Base-by-base conservation (phyloP, 2,113 vertebrate species). In the Meleagris gallopavo region DNA sequence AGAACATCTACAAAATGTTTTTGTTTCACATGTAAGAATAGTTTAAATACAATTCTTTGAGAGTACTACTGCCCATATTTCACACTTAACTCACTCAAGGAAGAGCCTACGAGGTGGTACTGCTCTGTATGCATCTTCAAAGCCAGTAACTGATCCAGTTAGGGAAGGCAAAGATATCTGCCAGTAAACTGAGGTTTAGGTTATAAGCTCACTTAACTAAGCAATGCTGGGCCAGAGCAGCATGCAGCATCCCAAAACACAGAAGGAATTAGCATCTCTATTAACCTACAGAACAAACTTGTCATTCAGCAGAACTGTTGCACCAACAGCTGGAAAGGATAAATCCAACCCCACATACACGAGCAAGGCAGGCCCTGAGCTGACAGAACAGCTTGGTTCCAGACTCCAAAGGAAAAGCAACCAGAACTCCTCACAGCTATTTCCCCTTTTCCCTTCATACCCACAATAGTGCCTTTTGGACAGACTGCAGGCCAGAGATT, bases 301-400 rank as follows among this genome's bases (percentile, higher is more conserved):
- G 1, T 34, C n/a, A 19, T 46, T 43, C 7, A 40, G 48, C 70
- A 66, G 69, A 70, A 70, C 64, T 34, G 21, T 41, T 48, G 13
- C 24, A 27, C 6, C 50, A 38, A 6, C 0, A 9, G 67, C 60
- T 74, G 4, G 34, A 25, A 36, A 57, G 13, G 12, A 32, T 9
- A 36, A 4, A 12, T 1, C 0, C 10, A 16, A 36, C 21, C 41
- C 57, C 13, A 58, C 11, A 5, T 1, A 5, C 7, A 7, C 2
- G 14, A 72, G 38, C 20, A 6, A 40, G 30, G 8, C 64, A 14
- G 3, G 6, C 41, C 64, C 46, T 0, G 17, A 36, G 24, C 25
- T 16, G n/a, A 52, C 3, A 2, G 0, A 48, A 11, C 61, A 69
- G 27, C 19, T 45, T 40, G 4, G 16, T 32, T 74, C 30, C 24